These are phyloP conservation scores for Cirrhinus mrigala DNA, from an alignment of 2,797 vertebrate genomes.

Conservation along the genomic window DNA sequence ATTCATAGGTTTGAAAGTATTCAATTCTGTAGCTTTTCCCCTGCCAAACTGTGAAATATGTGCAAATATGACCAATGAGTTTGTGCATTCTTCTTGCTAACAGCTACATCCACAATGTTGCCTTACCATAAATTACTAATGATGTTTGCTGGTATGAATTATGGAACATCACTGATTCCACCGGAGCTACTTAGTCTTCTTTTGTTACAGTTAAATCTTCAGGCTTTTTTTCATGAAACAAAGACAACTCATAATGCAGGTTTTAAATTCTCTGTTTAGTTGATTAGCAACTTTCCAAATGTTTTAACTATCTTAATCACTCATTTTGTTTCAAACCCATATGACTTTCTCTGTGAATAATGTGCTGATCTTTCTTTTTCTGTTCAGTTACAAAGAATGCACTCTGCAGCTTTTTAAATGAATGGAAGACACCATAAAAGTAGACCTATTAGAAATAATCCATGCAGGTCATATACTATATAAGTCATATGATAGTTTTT, in stretches of 20 bases:
- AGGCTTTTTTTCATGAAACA: conserved; percentile 14
- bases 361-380: neutral
- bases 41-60: conserved; percentile 15
- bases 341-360: neutral
- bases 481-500: neutral
- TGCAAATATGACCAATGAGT: conserved; percentile 24
- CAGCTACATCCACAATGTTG: conserved; percentile 22
- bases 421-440: neutral
- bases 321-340: neutral
- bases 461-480: neutral
- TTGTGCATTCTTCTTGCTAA: conserved; percentile 16
- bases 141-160: conserved; percentile 50
- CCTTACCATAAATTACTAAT: conserved; percentile 48
- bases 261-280: neutral
- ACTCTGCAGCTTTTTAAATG: neutral
- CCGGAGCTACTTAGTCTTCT: conserved; percentile 28
- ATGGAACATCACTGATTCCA: conserved; percentile 35
- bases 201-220: conserved; percentile 19
- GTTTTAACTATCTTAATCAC: neutral
- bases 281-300: neutral
- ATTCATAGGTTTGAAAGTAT: conserved; percentile 5
- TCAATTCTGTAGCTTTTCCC: neutral
- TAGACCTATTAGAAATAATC: no score
- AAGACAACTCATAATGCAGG: neutral
- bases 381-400: neutral